Evolutionary conservation across 2,888 invertebrate species (phyloP).

Genomic region (Craniophora ligustri): DNA sequence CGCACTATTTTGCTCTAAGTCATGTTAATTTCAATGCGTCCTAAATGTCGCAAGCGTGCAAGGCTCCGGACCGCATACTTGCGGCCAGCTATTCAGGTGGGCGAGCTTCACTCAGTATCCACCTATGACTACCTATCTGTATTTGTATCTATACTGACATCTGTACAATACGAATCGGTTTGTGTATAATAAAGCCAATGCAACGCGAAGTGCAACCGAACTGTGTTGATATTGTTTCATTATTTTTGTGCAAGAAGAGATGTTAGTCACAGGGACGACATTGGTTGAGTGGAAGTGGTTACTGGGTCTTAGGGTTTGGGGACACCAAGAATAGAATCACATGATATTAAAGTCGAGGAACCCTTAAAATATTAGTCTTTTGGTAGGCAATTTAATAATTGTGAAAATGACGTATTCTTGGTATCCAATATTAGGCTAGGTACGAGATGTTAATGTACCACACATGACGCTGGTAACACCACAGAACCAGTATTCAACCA

Average conservation of each 20-base stretch:
- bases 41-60: constrained; percentile 73
- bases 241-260: constrained; percentile 77
- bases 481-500: constrained; percentile 74
- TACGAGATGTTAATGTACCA: constrained; percentile 72
- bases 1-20: constrained; percentile 68
- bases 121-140: constrained; percentile 63
- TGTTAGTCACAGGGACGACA: constrained; percentile 86
- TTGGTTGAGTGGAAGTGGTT: constrained; percentile 75
- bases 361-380: constrained; percentile 34
- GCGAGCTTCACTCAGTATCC: constrained; percentile 58
- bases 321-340: constrained; percentile 51
- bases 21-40: constrained; percentile 74
- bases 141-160: constrained; percentile 35
- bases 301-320: constrained; percentile 63
- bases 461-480: constrained; percentile 69
- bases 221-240: constrained; percentile 47
- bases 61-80: constrained; percentile 75
- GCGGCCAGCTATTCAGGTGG: constrained; percentile 64
- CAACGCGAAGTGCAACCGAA: constrained; percentile 45
- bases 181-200: constrained; percentile 34
- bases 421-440: constrained; percentile 56
- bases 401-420: constrained; percentile 32
- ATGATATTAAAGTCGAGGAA: constrained; percentile 27
- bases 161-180: constrained; percentile 49
- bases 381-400: constrained; percentile 16